Percentiles rank a stretch among this genome's conserved stretches.
Evolutionary conservation across 2,797 vertebrate species (phyloP).

Genomic region (Danionella dracula): DNA sequence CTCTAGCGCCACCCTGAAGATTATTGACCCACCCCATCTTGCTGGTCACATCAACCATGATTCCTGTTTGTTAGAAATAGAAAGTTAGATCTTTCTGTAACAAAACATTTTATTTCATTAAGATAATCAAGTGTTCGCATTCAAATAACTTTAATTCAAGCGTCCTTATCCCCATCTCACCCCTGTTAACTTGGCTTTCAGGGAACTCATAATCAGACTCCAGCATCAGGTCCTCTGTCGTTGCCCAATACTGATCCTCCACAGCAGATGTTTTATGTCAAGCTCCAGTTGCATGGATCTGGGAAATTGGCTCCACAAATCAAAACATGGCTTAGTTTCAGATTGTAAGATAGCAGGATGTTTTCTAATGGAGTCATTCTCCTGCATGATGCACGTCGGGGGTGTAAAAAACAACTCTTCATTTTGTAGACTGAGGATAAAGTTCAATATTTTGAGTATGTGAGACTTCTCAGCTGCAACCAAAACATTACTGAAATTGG

Average conservation of each 20-base stretch:
- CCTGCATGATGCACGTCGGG: not conserved
- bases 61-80: too few species aligned
- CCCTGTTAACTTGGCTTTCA: not conserved
- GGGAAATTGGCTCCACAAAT: not conserved
- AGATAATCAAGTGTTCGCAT: too few species aligned
- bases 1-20: too few species aligned
- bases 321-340: not conserved
- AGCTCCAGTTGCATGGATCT: not conserved
- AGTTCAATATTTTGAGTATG: not conserved
- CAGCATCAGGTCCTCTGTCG: conserved; percentile 24
- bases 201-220: conserved; percentile 8
- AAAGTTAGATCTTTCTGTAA: too few species aligned
- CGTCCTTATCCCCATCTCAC: too few species aligned
- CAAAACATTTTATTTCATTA: too few species aligned
- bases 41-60: too few species aligned
- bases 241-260: not conserved
- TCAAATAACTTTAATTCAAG: too few species aligned
- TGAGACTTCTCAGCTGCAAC: too few species aligned
- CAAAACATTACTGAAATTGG: too few species aligned
- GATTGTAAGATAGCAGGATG: conserved; percentile 6
- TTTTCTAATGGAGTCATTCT: not conserved
- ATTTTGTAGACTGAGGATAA: not conserved
- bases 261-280: not conserved
- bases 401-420: not conserved
- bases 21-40: too few species aligned